Evolutionary conservation across 2,888 invertebrate genomes (phyloP).

Genomic region (Plusia festucae): DNA sequence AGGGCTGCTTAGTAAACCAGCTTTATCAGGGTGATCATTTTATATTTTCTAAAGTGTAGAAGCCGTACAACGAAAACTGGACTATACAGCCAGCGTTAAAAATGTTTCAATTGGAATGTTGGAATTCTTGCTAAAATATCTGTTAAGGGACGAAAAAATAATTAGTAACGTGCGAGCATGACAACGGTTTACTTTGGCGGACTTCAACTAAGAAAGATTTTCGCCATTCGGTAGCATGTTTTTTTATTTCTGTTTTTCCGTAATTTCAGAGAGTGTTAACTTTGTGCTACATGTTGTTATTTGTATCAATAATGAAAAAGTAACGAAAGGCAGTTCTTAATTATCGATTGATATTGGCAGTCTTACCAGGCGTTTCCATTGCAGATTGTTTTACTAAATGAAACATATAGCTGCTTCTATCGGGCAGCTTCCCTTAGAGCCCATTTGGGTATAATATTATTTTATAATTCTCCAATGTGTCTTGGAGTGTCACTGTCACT

Average conservation of each 20-base stretch:
- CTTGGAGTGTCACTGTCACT: too few species aligned
- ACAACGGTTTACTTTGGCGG: too few species aligned
- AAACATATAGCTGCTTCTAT: not conserved
- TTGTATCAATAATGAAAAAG: too few species aligned
- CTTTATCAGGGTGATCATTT: constrained; percentile 48
- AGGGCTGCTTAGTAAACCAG: constrained; percentile 35
- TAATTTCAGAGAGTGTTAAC: too few species aligned
- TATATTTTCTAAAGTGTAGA: constrained; percentile 47
- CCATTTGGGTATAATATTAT: not conserved
- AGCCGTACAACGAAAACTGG: constrained; percentile 60
- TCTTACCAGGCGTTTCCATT: too few species aligned
- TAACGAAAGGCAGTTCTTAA: too few species aligned
- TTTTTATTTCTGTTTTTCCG: too few species aligned
- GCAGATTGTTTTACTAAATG: not conserved
- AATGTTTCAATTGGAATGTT: constrained; percentile 64
- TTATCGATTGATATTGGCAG: too few species aligned
- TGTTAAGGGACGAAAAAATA: not conserved
- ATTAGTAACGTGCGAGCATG: too few species aligned
- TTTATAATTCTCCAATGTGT: not conserved
- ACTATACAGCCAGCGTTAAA: constrained; percentile 68
- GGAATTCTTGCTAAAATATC: constrained; percentile 32
- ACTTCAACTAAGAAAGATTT: too few species aligned
- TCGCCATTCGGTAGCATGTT: too few species aligned
- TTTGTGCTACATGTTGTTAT: too few species aligned
- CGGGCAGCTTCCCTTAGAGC: not conserved